These are phyloP conservation scores for Euura saliciscinereae DNA, from an alignment of 1,140 invertebrate genomes.

Conservation along the genomic window DNA sequence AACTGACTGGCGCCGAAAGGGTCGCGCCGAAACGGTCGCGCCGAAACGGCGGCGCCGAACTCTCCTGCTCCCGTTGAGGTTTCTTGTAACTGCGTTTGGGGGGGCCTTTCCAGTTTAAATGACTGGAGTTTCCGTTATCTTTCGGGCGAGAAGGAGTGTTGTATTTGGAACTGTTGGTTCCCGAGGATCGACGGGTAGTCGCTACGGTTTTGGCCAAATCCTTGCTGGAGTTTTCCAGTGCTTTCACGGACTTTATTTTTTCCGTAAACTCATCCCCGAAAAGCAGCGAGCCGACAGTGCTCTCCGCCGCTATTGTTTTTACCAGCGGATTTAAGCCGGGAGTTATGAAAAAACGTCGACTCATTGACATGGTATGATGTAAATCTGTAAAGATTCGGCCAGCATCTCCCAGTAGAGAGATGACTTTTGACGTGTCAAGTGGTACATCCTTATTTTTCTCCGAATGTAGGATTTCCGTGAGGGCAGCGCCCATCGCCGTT, in stretches of 20 bases:
- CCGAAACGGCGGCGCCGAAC: too few relatives aligned
- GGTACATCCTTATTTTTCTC: neutral
- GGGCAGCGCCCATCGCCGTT: neutral
- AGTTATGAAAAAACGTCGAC: conserved; percentile 13
- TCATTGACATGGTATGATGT: conserved; percentile 17
- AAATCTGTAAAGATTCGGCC: conserved; percentile 16
- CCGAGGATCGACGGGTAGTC: neutral
- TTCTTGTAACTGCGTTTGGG: neutral
- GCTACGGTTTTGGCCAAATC: neutral
- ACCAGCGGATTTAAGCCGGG: conserved; percentile 15
- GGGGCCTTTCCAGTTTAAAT: neutral
- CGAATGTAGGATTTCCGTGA: neutral
- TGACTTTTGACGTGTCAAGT: neutral
- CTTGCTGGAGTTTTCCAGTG: conserved; percentile 5
- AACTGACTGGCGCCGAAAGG: too few relatives aligned
- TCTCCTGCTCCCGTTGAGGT: neutral
- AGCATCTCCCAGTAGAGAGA: neutral
- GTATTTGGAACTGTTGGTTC: neutral
- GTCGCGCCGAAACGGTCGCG: too few relatives aligned
- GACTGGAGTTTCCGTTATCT: neutral
- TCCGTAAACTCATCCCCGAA: neutral
- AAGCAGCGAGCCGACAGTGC: conserved; percentile 11
- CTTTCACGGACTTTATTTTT: conserved; percentile 17
- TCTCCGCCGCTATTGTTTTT: conserved; percentile 11
- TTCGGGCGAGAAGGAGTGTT: neutral